These are phyloP conservation scores for Drepana falcataria DNA, from an alignment of 2,888 invertebrate genomes.

Conservation along the genomic window DNA sequence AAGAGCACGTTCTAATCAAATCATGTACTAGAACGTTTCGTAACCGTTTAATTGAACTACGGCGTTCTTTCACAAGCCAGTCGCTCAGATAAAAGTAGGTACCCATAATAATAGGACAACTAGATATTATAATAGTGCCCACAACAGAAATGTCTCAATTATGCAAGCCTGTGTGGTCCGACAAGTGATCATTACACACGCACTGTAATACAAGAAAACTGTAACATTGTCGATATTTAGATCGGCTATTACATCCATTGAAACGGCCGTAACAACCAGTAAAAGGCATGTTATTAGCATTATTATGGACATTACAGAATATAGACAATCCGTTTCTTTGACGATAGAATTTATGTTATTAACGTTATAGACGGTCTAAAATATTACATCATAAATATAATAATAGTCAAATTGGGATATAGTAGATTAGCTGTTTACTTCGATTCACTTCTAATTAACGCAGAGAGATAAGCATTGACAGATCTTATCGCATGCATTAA, in stretches of 20 bases:
- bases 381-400: conserved; percentile 9
- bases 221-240: conserved; percentile 64
- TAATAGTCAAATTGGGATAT: conserved; percentile 21
- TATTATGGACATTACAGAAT: conserved; percentile 58
- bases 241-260: conserved; percentile 61
- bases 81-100: conserved; percentile 32
- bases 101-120: conserved; percentile 38
- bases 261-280: conserved; percentile 58
- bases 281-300: conserved; percentile 67
- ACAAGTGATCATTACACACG: conserved; percentile 49
- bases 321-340: conserved; percentile 54
- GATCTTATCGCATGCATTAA: conserved; percentile 27
- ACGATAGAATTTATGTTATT: conserved; percentile 32
- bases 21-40: conserved; percentile 31
- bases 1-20: conserved; percentile 50
- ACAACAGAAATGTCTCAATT: conserved; percentile 69
- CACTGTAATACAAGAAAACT: conserved; percentile 54
- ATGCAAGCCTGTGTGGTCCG: conserved; percentile 65
- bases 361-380: conserved; percentile 12
- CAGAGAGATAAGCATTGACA: conserved; percentile 22
- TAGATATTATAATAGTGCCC: conserved; percentile 44
- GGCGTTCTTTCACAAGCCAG: conserved; percentile 32
- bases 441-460: conserved; percentile 22
- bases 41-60: conserved; percentile 37
- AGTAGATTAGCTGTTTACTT: conserved; percentile 23